Base-by-base conservation (phyloP, 2,113 vertebrate species). In the Tetrao urogallus region DNA sequence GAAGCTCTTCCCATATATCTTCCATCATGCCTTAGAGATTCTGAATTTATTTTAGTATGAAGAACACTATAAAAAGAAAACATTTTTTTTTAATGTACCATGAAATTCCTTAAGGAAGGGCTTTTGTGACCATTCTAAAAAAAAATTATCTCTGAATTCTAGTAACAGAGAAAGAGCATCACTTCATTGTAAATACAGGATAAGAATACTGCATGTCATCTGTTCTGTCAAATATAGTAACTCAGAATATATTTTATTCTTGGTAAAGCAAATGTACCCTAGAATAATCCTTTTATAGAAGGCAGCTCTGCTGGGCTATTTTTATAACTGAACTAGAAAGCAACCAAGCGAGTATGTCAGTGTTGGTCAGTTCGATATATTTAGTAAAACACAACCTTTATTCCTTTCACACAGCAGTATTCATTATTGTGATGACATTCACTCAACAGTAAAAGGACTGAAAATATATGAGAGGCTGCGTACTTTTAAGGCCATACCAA, bases 261-360 rank as follows among this genome's bases (percentile, higher is more conserved):
- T 75, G 54, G 48, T 82, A 95, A 82, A 87, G 81, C 20, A 88
- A 91, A 80, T 66, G 83, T 76, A 92, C 64, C 74, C 56, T 80
- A 87, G 45, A 94, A 92, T 82, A 76, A 87, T 75, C 57, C n/a
- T 76, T 85, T 91, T 58, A 75, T 22, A 92, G 63, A 79, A 84
- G 18, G n/a, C 88, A 88, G 32, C 38, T 86, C 79, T 66, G 18
- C 54, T 89, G 32, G 8, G 61, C 72, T 90, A 82, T 83, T 93
- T 95, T 93, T 89, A 64, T 79, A 82, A 86, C 83, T 66, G 77
- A 93, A 79, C 42, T 79, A 87, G 81, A 95, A 82, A 96, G 66
- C 66, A 93, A 69, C 30, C 11, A 83, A 94, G 34, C 38, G 57
- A 88, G 40, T 60, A 86, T 2, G 1, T 74, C 80, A 86, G 18